A percentile compares a stretch with the other conserved stretches of the same genome.
phyloP scores from a whole-genome alignment of 2,888 invertebrate genomes.

The Plagodis dolabraria region DNA sequence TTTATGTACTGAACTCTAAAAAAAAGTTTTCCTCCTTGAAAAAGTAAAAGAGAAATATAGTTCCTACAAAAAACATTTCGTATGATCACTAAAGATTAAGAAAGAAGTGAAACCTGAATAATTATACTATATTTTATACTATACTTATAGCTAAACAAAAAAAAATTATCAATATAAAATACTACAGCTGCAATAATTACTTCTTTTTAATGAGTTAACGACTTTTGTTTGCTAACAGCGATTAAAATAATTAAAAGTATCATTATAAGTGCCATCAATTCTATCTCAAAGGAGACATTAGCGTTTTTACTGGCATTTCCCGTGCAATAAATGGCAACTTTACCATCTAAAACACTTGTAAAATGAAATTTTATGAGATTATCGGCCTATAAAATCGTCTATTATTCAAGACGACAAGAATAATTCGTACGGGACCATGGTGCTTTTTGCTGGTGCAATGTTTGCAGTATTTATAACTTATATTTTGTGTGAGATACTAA shows the following conservation, averaged over 20 bases:
- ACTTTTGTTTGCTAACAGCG: conserved; percentile 74
- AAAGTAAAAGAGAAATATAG: too few relatives aligned
- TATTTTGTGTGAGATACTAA: too few relatives aligned
- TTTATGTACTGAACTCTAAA: too few relatives aligned
- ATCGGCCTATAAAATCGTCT: conserved; percentile 24
- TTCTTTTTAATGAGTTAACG: conserved; percentile 81
- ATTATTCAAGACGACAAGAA: background rate
- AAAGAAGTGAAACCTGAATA: too few relatives aligned
- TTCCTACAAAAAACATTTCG: too few relatives aligned
- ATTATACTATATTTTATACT: too few relatives aligned
- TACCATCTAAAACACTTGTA: conserved; percentile 59
- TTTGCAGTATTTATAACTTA: too few relatives aligned
- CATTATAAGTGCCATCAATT: conserved; percentile 81
- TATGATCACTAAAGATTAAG: too few relatives aligned
- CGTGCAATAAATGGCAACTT: conserved; percentile 68
- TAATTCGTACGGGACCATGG: background rate
- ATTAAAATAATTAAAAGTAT: conserved; percentile 84
- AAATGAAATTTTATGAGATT: conserved; percentile 44
- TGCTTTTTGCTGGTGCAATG: too few relatives aligned
- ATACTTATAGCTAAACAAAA: too few relatives aligned
- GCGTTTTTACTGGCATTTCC: conserved; percentile 71
- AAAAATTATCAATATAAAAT: too few relatives aligned
- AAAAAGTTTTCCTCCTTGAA: too few relatives aligned
- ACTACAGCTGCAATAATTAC: conserved; percentile 55
- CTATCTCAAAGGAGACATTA: conserved; percentile 78